Base-by-base conservation (phyloP, 2,113 vertebrate genomes). In the Ornithorhynchus anatinus region DNA sequence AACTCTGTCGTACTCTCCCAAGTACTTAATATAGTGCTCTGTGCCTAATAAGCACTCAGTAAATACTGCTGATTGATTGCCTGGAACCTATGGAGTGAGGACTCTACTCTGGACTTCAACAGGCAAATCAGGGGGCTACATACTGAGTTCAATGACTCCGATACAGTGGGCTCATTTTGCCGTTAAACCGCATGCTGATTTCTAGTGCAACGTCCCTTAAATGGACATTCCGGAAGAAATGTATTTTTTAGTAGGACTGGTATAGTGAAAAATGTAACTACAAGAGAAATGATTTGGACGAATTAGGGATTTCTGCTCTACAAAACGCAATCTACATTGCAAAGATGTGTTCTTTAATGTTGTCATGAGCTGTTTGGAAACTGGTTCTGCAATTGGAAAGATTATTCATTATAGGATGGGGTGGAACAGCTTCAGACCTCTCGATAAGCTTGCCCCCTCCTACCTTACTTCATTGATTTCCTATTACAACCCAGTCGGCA, bases 81-180 rank as follows among this genome's bases (percentile, higher is more conserved):
- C n/a, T n/a, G 59, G 37, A 32, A 33, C 43, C 33, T 19, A n/a
- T 78, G 43, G 12, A 31, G 62, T 68, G 25, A 59, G 52, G 14
- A 16, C 39, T 54, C 39, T 45, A 38, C 52, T 16, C 8, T 42
- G 61, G 56, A 32, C 10, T 75, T 58, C 22, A 43, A 69, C 69
- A 53, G 53, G 56, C 23, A 58, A 35, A 60, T 57, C 47, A 76
- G 52, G 48, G 68, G 62, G 66, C 69, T 37, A 53, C 40, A 71
- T 50, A 16, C 44, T 6, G n/a, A 45, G 35, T 33, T 56, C 42
- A 77, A 29, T 13, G 48, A 47, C 14, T 27, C 13, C 16, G 39
- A 20, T 8, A 42, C 31, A 20, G 25, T 7, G 13, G 19, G 35
- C 39, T 31, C 61, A n/a, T 36, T 74, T 63, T 52, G 1, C 52